Evolutionary conservation across 2,888 invertebrate species (phyloP).

Genomic region (Chrysolina haemoptera): DNA sequence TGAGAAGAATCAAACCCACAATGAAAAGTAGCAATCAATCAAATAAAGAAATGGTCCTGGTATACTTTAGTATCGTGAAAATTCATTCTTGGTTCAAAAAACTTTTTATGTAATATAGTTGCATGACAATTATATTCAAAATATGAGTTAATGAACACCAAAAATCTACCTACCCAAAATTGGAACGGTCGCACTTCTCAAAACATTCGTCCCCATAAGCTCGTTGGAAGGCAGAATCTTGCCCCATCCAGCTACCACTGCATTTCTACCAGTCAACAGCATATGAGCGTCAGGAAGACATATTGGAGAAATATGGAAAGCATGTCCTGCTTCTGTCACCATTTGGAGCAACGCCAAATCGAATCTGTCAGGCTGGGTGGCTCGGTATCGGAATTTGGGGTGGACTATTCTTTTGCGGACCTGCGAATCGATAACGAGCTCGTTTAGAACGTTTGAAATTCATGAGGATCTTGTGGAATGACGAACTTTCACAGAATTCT

Average conservation of each 20-base stretch:
- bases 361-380: constrained; percentile 87
- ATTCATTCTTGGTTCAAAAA: too few species aligned
- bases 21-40: too few species aligned
- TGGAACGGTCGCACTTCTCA: constrained; percentile 86
- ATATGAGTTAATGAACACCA: not conserved
- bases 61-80: too few species aligned
- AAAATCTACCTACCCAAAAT: constrained; percentile 76
- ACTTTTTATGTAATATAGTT: too few species aligned
- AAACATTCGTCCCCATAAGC: constrained; percentile 85
- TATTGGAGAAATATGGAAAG: constrained; percentile 82
- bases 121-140: too few species aligned
- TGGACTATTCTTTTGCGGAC: constrained; percentile 84
- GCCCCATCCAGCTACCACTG: constrained; percentile 87
- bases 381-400: constrained; percentile 84
- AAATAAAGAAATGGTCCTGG: too few species aligned
- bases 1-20: too few species aligned
- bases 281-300: constrained; percentile 77
- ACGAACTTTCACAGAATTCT: not conserved
- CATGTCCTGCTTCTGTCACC: constrained; percentile 75
- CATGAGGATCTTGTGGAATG: not conserved
- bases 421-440: constrained; percentile 59
- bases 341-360: constrained; percentile 84
- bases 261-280: constrained; percentile 72
- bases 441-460: not conserved
- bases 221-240: constrained; percentile 82